phyloP scores from a whole-genome alignment of 2,888 invertebrate species.

The Abrostola triplasia region DNA sequence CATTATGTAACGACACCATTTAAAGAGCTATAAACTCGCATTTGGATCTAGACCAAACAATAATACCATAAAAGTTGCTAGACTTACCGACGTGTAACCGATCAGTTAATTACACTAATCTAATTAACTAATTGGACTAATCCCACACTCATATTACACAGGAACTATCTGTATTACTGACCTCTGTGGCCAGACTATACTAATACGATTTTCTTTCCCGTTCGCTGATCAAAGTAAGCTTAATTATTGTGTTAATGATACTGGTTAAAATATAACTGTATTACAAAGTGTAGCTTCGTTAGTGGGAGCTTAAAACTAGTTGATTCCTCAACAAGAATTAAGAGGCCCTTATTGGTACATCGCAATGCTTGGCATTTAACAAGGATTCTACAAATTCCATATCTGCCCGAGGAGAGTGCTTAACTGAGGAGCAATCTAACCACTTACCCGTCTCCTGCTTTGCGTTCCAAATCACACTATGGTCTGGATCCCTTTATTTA shows the following conservation, averaged over 20 bases:
- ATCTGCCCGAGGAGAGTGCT: too few relatives aligned
- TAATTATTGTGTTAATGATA: background rate
- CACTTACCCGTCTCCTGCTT: too few relatives aligned
- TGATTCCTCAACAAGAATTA: too few relatives aligned
- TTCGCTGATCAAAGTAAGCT: background rate
- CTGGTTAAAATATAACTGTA: background rate
- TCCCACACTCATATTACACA: background rate
- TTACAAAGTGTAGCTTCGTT: background rate
- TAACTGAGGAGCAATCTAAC: too few relatives aligned
- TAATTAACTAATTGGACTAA: conserved; percentile 18
- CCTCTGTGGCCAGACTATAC: background rate
- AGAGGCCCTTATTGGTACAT: too few relatives aligned
- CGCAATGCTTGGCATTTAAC: too few relatives aligned
- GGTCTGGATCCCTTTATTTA: too few relatives aligned
- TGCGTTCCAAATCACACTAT: too few relatives aligned
- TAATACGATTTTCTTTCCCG: background rate
- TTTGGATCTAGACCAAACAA: background rate
- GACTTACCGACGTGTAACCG: background rate
- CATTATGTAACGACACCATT: background rate
- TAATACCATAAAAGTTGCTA: conserved; percentile 1
- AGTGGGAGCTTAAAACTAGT: too few relatives aligned
- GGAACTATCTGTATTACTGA: background rate
- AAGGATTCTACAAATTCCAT: too few relatives aligned
- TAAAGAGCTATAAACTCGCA: background rate
- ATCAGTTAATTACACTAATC: conserved; percentile 7